Evolutionary conservation across 2,797 vertebrate genomes (phyloP).

Genomic region (Lagocephalus sceleratus): DNA sequence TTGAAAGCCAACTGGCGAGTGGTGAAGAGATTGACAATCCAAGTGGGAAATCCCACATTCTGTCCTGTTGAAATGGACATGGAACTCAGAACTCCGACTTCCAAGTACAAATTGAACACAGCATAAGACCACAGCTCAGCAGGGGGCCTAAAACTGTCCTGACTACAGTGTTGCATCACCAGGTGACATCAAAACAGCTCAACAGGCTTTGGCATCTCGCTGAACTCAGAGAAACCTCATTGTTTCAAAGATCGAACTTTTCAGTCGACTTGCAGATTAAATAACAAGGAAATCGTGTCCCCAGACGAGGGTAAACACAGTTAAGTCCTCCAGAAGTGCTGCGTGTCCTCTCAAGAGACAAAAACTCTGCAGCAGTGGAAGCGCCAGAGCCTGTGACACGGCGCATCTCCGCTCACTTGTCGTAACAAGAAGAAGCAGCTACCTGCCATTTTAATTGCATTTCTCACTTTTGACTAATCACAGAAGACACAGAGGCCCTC

Average conservation of each 20-base stretch:
- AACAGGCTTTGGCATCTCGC: not conserved
- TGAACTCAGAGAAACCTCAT: slow-evolving; percentile 32
- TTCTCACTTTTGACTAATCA: slow-evolving; percentile 74
- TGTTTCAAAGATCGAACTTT: slow-evolving; percentile 17
- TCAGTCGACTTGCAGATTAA: slow-evolving; percentile 43
- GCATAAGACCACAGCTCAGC: too few species aligned
- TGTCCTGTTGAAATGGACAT: too few species aligned
- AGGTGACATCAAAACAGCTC: too few species aligned
- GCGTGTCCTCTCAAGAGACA: slow-evolving; percentile 35
- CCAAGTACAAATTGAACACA: too few species aligned
- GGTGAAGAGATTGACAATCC: too few species aligned
- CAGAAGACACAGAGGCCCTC: slow-evolving; percentile 61
- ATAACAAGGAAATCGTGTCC: slow-evolving; percentile 33
- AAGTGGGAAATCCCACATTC: too few species aligned
- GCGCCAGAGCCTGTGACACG: slow-evolving; percentile 49
- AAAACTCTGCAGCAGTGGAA: slow-evolving; percentile 16
- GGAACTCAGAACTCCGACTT: too few species aligned
- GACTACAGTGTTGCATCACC: too few species aligned
- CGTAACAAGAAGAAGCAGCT: slow-evolving; percentile 75
- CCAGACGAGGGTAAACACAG: slow-evolving; percentile 38
- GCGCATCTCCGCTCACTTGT: slow-evolving; percentile 55
- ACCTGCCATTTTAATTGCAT: slow-evolving; percentile 80
- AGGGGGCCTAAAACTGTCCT: too few species aligned
- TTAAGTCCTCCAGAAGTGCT: slow-evolving; percentile 41
- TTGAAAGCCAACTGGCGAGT: too few species aligned